These are phyloP conservation scores for Tenebrosternarchus preto DNA, from an alignment of 2,113 vertebrate genomes.

Conservation along the genomic window DNA sequence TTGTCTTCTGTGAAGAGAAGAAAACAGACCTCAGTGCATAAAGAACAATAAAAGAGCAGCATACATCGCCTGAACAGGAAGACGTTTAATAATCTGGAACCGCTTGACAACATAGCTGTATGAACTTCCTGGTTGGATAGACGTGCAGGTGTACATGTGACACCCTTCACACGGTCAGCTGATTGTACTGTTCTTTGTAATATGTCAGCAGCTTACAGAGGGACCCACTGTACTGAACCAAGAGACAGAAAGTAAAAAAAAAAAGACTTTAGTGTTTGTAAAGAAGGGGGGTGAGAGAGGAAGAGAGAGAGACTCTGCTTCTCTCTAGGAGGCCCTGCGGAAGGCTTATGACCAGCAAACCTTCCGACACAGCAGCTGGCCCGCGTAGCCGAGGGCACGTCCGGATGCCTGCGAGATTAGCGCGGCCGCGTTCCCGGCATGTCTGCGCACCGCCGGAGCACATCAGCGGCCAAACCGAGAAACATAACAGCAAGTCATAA, in stretches of 20 bases:
- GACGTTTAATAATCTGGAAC: slow-evolving; percentile 1
- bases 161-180: too few species aligned
- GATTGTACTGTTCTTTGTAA: background rate
- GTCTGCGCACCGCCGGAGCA: slow-evolving; percentile 49
- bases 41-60: background rate
- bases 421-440: slow-evolving; percentile 57
- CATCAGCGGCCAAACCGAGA: slow-evolving; percentile 64
- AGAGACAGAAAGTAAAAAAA: background rate
- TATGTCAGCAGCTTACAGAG: background rate
- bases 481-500: slow-evolving; percentile 54
- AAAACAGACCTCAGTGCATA: background rate
- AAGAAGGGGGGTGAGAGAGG: background rate
- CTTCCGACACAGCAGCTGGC: slow-evolving; percentile 62
- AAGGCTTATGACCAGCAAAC: slow-evolving; percentile 40
- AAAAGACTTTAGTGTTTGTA: background rate
- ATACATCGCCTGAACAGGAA: background rate
- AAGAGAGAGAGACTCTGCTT: slow-evolving; percentile 34
- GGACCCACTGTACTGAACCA: background rate
- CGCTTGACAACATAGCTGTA: slow-evolving; percentile 19
- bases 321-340: slow-evolving; percentile 44
- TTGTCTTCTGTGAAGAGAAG: background rate
- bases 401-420: slow-evolving; percentile 64
- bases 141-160: background rate
- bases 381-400: slow-evolving; percentile 45
- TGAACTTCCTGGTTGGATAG: slow-evolving; percentile 1